Evolutionary conservation across 2,888 invertebrate species (phyloP), one percentile per base, ranked within the genome.

Genomic region (Dicycla oo): DNA sequence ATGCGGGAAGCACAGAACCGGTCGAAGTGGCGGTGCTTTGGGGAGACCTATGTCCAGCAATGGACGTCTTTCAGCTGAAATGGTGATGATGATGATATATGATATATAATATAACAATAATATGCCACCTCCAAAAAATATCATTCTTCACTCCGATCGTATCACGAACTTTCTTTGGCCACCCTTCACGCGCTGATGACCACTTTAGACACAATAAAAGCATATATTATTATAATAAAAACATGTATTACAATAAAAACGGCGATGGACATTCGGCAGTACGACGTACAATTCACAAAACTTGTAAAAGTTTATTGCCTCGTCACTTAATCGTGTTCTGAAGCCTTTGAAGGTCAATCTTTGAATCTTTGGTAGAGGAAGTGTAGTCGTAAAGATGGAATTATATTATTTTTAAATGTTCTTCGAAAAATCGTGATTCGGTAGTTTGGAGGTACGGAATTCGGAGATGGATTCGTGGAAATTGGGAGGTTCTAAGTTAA

Each of bases 171-270:
- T 85, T 84, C 84, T 80, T 84, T 58, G 79, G 86, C 72, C 86
- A 80, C 85, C 86, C 85, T 83, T 86, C 85, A 82, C 79, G 75
- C 79, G 57, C 75, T 81, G 83, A 86, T 84, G 85, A 82, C 85
- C 83, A 80, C 81, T 86, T 86, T 73, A 80, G 81, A 83, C 85
- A 79, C 83, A 84, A 83, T 86, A 86, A 86, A 86, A 86, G 74
- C 72, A 79, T 80, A 84, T 75, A 84, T 85, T 81, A 84, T 85
- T 83, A 76, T 69, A 83, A 85, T 83, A 85, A 85, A 86, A 86
- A 71, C 75, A 75, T 77, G 84, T 79, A 85, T 81, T 79, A 81
- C 71, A 81, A 81, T 84, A 83, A 85, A 83, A 86, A 75, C 60
- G 53, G 69, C 73, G 69, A 73, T 66, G 60, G 73, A 78, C 72